Evolutionary conservation across 2,113 vertebrate genomes (phyloP).

Genomic region (Riparia riparia): DNA sequence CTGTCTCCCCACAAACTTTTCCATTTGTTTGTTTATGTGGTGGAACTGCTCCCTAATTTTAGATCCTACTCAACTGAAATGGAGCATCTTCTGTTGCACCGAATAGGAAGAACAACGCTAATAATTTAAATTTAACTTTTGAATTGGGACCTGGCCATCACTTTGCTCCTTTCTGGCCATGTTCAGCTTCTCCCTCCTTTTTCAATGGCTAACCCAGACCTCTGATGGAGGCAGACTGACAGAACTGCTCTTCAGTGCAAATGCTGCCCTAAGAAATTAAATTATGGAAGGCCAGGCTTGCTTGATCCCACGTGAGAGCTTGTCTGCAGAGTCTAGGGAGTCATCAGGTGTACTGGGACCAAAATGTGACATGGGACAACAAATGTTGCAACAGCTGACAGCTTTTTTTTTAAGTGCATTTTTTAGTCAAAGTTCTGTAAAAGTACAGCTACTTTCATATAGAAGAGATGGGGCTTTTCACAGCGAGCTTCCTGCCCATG

Average conservation of each 20-base stretch:
- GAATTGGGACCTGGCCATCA: not conserved
- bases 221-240: not conserved
- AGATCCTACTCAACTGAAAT: not conserved
- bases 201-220: not conserved
- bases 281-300: not conserved
- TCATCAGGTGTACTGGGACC: not conserved
- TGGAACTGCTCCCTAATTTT: not conserved
- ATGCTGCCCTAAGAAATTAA: not conserved
- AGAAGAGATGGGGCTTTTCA: not conserved
- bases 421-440: not conserved
- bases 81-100: not conserved
- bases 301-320: rapidly evolving
- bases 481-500: not conserved
- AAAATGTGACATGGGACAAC: not conserved
- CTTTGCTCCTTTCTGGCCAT: not conserved
- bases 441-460: not conserved
- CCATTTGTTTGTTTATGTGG: not conserved
- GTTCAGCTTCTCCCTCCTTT: not conserved
- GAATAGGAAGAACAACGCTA: not conserved
- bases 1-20: rapidly evolving
- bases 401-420: not conserved
- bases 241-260: not conserved
- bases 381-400: not conserved
- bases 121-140: not conserved
- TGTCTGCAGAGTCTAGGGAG: not conserved